Conservation (phyloP, 2,797 vertebrate species). For the Allobates femoralis region DNA sequence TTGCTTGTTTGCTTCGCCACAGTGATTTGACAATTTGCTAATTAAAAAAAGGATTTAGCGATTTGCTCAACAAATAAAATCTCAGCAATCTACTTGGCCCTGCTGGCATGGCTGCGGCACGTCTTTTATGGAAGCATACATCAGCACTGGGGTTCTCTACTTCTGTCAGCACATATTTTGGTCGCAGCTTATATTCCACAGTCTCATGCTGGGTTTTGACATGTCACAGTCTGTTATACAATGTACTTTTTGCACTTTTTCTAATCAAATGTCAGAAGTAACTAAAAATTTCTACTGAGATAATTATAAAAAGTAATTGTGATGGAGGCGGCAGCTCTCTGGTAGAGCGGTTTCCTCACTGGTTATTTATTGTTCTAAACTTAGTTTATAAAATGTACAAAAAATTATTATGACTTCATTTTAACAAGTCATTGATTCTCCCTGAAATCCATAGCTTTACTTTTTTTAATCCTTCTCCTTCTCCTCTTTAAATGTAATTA, state of each 20-base stretch:
- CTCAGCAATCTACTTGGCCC: neutral
- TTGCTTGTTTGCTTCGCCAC: conserved; percentile 13
- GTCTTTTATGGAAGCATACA: neutral
- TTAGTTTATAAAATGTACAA: neutral
- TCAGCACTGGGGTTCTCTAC: neutral
- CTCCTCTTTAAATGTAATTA: too few species aligned
- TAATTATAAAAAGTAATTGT: neutral
- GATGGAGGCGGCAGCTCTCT: neutral
- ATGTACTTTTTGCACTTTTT: conserved; percentile 16
- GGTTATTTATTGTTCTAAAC: neutral
- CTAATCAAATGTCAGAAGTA: neutral
- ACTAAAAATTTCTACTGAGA: conserved; percentile 19
- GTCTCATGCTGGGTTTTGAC: neutral
- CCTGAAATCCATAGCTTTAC: neutral
- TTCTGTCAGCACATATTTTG: conserved; percentile 14
- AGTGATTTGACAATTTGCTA: conserved; percentile 41
- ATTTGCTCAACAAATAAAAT: conserved; percentile 22
- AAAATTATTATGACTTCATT: neutral
- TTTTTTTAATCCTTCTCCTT: neutral
- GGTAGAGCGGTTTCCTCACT: neutral
- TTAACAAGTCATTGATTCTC: neutral
- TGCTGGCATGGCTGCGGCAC: conserved; percentile 2
- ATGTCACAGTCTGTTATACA: neutral
- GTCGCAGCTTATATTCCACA: conserved; percentile 8
- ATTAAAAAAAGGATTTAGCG: conserved; percentile 41